Percentiles rank a stretch among this genome's conserved stretches.
Evolutionary conservation across 1,140 invertebrate species (phyloP).

Genomic region (Papilio helenus): DNA sequence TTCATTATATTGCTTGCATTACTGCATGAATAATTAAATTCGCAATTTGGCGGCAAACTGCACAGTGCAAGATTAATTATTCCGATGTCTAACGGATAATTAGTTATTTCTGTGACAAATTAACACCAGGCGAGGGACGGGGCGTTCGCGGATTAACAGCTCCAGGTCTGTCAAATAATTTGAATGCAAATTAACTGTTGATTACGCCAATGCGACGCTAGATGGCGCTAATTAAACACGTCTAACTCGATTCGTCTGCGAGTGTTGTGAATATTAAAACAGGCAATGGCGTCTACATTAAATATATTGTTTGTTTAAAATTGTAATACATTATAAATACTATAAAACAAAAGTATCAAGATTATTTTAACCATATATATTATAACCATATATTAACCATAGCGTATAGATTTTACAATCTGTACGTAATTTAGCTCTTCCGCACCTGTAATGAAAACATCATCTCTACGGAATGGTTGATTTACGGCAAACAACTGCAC

Average conservation of each 20-base stretch:
- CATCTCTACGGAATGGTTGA: neutral
- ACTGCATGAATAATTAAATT: neutral
- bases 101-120: constrained; percentile 15
- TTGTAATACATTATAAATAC: neutral
- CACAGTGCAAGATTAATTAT: neutral
- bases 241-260: neutral
- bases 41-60: neutral
- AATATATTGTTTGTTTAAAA: neutral
- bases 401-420: too few relatives aligned
- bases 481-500: neutral
- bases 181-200: constrained; percentile 1
- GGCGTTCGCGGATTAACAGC: neutral
- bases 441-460: neutral
- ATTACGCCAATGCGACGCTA: neutral
- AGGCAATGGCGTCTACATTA: neutral
- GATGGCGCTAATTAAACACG: constrained; percentile 7
- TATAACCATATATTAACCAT: neutral
- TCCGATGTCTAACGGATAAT: neutral
- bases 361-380: too few relatives aligned
- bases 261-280: neutral
- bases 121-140: neutral
- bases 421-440: neutral
- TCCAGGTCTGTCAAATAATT: constrained; percentile 12
- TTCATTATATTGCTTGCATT: neutral
- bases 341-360: too few relatives aligned